These are phyloP conservation scores for Amiota mariae DNA, from an alignment of 2,888 invertebrate genomes.

Conservation along the genomic window DNA sequence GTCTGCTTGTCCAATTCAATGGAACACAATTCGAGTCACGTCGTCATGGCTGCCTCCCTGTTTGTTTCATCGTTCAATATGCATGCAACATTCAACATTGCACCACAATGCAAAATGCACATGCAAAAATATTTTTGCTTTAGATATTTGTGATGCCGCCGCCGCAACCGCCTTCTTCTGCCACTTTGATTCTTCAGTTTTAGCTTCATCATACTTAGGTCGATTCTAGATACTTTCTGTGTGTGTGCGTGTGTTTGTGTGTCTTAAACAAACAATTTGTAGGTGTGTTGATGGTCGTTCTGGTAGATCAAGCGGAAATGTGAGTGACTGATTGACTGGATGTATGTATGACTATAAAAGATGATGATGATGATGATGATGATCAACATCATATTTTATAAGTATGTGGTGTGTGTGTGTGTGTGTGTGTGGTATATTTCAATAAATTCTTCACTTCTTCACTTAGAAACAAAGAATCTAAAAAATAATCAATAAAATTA, in stretches of 20 bases:
- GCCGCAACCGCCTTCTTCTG: background rate
- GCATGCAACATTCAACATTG: background rate
- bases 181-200: background rate
- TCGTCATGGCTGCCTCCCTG: background rate
- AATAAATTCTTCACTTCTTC: slow-evolving; percentile 58
- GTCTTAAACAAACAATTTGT: slow-evolving; percentile 24
- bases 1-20: slow-evolving; percentile 2
- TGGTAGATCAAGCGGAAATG: slow-evolving; percentile 69
- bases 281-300: slow-evolving; percentile 63
- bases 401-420: too few relatives aligned
- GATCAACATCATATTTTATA: too few relatives aligned
- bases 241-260: slow-evolving; percentile 43
- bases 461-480: slow-evolving; percentile 58
- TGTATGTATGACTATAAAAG: slow-evolving; percentile 49
- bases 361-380: background rate
- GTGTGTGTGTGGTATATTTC: slow-evolving; percentile 38
- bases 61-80: background rate
- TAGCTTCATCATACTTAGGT: background rate
- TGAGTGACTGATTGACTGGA: slow-evolving; percentile 56
- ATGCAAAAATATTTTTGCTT: slow-evolving; percentile 32
- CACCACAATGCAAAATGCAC: slow-evolving; percentile 16
- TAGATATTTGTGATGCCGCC: slow-evolving; percentile 7
- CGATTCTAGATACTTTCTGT: slow-evolving; percentile 1
- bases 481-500: slow-evolving; percentile 32
- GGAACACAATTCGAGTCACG: too few relatives aligned